Evolutionary conservation across 1,140 invertebrate species (phyloP).

Genomic region (Mylabris phalerata): DNA sequence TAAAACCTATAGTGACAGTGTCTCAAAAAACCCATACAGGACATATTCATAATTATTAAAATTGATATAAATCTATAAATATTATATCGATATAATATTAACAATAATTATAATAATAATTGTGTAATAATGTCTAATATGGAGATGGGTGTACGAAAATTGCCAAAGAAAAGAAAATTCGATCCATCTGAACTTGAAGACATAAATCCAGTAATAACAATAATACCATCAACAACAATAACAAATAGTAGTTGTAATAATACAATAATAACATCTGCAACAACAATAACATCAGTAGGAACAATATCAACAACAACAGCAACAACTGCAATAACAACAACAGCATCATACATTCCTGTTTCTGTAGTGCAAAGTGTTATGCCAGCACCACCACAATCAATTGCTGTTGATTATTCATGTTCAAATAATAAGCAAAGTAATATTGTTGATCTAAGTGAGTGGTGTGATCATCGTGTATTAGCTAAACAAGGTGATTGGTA

Average conservation of each 20-base stretch:
- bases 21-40: conserved; percentile 24
- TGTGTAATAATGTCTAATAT: conserved; percentile 25
- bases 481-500: conserved; percentile 77
- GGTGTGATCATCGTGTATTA: conserved; percentile 83
- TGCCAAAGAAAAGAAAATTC: conserved; percentile 86
- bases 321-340: neutral
- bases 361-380: conserved; percentile 35
- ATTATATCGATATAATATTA: neutral
- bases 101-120: conserved; percentile 1
- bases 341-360: conserved; percentile 31
- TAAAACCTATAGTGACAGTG: conserved; percentile 13
- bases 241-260: no score
- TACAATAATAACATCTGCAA: no score
- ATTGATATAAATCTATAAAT: conserved; percentile 5
- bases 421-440: conserved; percentile 31
- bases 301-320: no score
- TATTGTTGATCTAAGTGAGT: conserved; percentile 79
- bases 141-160: conserved; percentile 52
- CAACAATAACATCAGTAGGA: no score
- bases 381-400: conserved; percentile 50
- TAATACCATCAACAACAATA: conserved; percentile 1
- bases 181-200: conserved; percentile 77
- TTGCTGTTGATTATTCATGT: conserved; percentile 54
- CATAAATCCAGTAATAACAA: conserved; percentile 13
- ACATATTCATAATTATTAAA: conserved; percentile 24